phyloP scores from a whole-genome alignment of 1,140 invertebrate species.

The Gonioctena quinquepunctata region DNA sequence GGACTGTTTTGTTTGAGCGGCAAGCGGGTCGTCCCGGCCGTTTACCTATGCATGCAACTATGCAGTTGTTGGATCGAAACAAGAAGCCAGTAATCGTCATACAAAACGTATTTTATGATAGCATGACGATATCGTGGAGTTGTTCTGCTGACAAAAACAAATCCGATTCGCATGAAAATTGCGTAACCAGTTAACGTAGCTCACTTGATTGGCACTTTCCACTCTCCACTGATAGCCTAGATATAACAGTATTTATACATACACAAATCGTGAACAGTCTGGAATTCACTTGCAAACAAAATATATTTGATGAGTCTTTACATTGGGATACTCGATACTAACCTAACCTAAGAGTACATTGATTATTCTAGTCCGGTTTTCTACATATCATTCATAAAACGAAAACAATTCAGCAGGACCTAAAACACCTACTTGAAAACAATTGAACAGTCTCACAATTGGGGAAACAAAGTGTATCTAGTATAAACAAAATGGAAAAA shows the following conservation, averaged over 20 bases:
- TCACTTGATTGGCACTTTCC: background rate
- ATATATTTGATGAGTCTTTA: background rate
- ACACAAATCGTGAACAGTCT: background rate
- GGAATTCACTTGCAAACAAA: background rate
- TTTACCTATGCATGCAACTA: conserved; percentile 29
- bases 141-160: background rate
- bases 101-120: background rate
- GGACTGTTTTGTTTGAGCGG: background rate
- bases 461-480: background rate
- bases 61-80: conserved; percentile 25
- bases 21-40: conserved; percentile 15
- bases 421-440: background rate
- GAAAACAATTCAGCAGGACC: too few species aligned
- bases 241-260: background rate
- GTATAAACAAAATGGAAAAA: background rate
- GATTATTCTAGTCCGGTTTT: background rate
- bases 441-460: background rate
- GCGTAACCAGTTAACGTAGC: too few species aligned
- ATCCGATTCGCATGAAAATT: background rate
- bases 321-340: background rate
- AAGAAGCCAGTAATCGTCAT: background rate
- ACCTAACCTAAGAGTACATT: conserved; percentile 4
- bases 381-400: too few species aligned
- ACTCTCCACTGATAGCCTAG: background rate
- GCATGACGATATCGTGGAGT: too few species aligned